Evolutionary conservation across 2,113 vertebrate genomes (phyloP).

Genomic region (Piprites chloris): DNA sequence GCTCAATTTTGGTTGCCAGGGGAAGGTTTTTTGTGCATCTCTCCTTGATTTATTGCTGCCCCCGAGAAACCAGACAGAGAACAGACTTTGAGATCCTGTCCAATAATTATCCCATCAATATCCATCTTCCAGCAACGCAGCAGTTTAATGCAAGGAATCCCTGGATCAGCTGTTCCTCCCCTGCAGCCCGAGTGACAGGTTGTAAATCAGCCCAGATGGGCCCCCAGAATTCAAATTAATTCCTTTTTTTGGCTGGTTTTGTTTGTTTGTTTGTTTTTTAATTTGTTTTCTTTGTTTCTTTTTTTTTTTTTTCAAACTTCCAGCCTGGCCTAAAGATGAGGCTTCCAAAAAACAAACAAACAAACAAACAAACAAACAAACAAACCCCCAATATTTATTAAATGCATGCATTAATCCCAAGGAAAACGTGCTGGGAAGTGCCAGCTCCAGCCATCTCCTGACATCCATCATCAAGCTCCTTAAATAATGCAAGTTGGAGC

Average conservation of each 20-base stretch:
- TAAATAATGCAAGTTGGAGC: neutral
- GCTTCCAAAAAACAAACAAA: neutral
- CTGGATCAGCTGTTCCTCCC: neutral
- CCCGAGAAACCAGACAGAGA: neutral
- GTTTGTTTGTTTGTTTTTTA: no score
- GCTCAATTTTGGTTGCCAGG: neutral
- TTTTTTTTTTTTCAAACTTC: neutral
- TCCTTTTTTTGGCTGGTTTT: no score
- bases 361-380: no score
- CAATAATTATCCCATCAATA: conserved; percentile 46
- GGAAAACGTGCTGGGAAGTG: neutral
- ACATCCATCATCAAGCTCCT: neutral
- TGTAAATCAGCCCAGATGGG: neutral
- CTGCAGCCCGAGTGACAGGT: neutral
- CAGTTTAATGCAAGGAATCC: neutral
- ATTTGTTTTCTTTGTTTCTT: no score
- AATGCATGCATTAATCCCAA: neutral
- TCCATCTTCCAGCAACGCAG: neutral
- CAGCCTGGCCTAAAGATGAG: neutral
- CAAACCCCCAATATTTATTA: no score
- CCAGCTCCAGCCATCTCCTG: neutral
- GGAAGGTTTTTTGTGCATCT: neutral
- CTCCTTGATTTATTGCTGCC: conserved; percentile 23
- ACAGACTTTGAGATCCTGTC: conserved; percentile 15
- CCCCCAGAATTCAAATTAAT: neutral